phyloP scores from a whole-genome alignment of 2,113 vertebrate species.

The Poeciliopsis occidentalis region DNA sequence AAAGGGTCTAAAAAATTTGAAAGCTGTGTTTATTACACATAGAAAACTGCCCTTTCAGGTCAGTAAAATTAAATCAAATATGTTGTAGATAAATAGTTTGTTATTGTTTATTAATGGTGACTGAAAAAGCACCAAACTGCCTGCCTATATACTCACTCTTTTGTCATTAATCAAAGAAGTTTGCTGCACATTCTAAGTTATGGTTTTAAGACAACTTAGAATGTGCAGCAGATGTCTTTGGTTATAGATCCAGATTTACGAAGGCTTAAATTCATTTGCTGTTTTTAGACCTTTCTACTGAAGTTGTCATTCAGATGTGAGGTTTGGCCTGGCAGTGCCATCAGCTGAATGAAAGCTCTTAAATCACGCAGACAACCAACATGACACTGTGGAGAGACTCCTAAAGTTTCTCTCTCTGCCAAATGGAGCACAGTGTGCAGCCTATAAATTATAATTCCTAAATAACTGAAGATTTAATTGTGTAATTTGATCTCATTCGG shows the following conservation, averaged over 20 bases:
- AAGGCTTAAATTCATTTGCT: not conserved
- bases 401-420: constrained; percentile 19
- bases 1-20: not conserved
- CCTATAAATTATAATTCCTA: not conserved
- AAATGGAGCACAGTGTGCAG: constrained; percentile 2
- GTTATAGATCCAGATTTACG: too few relatives aligned
- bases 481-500: not conserved
- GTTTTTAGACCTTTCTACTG: constrained; percentile 15
- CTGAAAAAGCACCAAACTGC: too few relatives aligned
- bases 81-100: not conserved
- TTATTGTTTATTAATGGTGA: too few relatives aligned
- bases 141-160: too few relatives aligned
- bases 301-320: constrained; percentile 46
- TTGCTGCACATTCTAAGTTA: too few relatives aligned
- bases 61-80: not conserved
- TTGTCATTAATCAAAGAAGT: too few relatives aligned
- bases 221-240: not conserved
- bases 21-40: not conserved
- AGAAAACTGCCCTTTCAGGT: not conserved
- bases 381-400: constrained; percentile 44
- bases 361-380: not conserved
- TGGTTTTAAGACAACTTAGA: too few relatives aligned
- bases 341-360: constrained; percentile 20
- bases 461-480: not conserved
- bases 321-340: constrained; percentile 34